Evolutionary conservation across 2,888 invertebrate species (phyloP).

Genomic region (Molorchus minor): DNA sequence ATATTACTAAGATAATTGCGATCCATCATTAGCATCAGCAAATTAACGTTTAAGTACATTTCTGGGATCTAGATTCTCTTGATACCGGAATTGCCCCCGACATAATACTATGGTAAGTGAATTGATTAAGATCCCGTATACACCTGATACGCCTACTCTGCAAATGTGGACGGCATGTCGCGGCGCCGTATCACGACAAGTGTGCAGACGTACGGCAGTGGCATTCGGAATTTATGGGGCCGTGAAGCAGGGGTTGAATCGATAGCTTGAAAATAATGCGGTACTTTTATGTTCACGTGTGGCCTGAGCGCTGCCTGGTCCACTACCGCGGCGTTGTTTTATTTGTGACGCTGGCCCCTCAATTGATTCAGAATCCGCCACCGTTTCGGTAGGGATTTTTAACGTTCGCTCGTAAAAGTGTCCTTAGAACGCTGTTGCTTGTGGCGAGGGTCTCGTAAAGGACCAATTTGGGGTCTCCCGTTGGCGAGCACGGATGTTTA

Average conservation of each 20-base stretch:
- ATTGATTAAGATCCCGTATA: conserved; percentile 22
- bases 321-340: background rate
- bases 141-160: conserved; percentile 15
- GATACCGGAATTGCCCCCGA: background rate
- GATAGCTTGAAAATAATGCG: conserved; percentile 31
- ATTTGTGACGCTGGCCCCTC: conserved; percentile 16
- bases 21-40: too few species aligned
- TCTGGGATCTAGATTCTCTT: background rate
- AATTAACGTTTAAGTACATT: background rate
- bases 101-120: conserved; percentile 16
- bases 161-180: conserved; percentile 17
- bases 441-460: background rate
- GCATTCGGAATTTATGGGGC: conserved; percentile 27
- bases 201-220: conserved; percentile 21
- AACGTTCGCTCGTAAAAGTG: conserved; percentile 19
- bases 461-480: conserved; percentile 3
- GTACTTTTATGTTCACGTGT: conserved; percentile 14
- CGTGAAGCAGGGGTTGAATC: conserved; percentile 26
- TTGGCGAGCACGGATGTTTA: background rate
- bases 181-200: conserved; percentile 30
- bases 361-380: conserved; percentile 18
- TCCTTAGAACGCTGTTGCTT: background rate
- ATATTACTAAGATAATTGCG: too few species aligned
- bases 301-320: conserved; percentile 7
- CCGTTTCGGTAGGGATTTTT: conserved; percentile 13